These are phyloP conservation scores for Manis crassicaudata DNA, from an alignment of 2,797 vertebrate genomes.

Conservation along the genomic window DNA sequence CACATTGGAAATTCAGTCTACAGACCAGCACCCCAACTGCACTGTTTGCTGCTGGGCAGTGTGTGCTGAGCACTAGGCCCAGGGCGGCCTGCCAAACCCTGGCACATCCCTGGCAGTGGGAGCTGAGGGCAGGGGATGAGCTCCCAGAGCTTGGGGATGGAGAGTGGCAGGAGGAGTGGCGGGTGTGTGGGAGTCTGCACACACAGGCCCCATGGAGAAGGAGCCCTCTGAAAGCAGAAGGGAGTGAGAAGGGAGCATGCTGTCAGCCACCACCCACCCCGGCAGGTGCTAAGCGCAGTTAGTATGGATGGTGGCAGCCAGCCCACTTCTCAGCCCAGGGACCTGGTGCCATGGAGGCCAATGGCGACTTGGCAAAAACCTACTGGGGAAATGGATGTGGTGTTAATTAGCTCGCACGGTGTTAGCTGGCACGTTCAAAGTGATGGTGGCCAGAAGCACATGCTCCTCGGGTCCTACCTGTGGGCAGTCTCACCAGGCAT, in stretches of 20 bases:
- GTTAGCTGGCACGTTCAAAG: too few species aligned
- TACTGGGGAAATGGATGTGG: too few species aligned
- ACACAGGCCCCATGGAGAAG: neutral
- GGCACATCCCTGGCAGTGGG: neutral
- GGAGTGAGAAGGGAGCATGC: constrained; percentile 43
- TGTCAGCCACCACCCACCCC: neutral
- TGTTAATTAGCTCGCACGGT: too few species aligned
- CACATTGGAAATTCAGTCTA: constrained; percentile 83
- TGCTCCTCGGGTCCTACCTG: too few species aligned
- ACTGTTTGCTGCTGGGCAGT: constrained; percentile 71
- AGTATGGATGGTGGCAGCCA: neutral
- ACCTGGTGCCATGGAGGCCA: too few species aligned
- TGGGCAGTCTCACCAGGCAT: too few species aligned
- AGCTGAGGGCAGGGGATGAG: neutral
- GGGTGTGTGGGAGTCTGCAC: neutral
- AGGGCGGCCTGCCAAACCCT: neutral
- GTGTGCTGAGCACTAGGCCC: constrained; percentile 78
- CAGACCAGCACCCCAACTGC: constrained; percentile 77
- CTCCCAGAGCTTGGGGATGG: neutral
- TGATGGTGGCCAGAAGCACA: too few species aligned
- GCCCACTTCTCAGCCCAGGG: too few species aligned
- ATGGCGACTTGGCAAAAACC: too few species aligned
- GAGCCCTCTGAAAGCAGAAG: constrained; percentile 36
- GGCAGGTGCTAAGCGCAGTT: neutral
- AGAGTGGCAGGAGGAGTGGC: neutral